phyloP scores from a whole-genome alignment of 2,888 invertebrate species.

The Aspidiotus destructor region DNA sequence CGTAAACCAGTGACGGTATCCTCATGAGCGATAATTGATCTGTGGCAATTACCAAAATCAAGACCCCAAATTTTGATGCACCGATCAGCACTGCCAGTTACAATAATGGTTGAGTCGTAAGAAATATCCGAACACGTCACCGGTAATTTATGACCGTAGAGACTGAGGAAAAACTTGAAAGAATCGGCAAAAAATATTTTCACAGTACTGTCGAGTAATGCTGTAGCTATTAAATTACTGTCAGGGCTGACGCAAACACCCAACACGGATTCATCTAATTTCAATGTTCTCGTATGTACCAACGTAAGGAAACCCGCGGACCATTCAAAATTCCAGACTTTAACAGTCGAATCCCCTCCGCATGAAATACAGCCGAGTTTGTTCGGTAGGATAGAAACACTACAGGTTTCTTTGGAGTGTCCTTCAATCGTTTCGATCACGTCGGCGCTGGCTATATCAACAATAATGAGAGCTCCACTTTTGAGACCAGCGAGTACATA shows the following conservation, averaged over 20 bases:
- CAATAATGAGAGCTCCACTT: slow-evolving; percentile 68
- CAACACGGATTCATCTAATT: slow-evolving; percentile 77
- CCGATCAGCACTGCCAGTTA: slow-evolving; percentile 89
- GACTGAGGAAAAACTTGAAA: slow-evolving; percentile 85
- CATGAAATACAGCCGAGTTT: slow-evolving; percentile 77
- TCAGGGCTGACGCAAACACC: slow-evolving; percentile 76
- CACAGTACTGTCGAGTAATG: slow-evolving; percentile 84
- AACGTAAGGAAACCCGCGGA: slow-evolving; percentile 53
- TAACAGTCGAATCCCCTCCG: slow-evolving; percentile 79
- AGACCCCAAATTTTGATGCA: slow-evolving; percentile 97
- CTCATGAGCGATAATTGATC: slow-evolving; percentile 90
- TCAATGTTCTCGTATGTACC: slow-evolving; percentile 68
- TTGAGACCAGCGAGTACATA: slow-evolving; percentile 81
- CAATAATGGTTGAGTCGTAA: slow-evolving; percentile 73
- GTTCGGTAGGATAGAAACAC: slow-evolving; percentile 68
- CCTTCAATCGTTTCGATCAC: slow-evolving; percentile 65
- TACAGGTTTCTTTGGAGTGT: slow-evolving; percentile 70
- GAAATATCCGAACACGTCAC: slow-evolving; percentile 89
- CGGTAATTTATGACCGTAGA: slow-evolving; percentile 94
- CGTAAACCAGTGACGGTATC: slow-evolving; percentile 82
- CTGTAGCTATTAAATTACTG: slow-evolving; percentile 76
- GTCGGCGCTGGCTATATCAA: slow-evolving; percentile 72
- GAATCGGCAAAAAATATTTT: slow-evolving; percentile 91
- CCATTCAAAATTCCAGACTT: slow-evolving; percentile 89
- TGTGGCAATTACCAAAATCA: slow-evolving; percentile 97